Base-by-base conservation (phyloP, 2,797 vertebrate genomes). In the Tamandua tetradactyla region DNA sequence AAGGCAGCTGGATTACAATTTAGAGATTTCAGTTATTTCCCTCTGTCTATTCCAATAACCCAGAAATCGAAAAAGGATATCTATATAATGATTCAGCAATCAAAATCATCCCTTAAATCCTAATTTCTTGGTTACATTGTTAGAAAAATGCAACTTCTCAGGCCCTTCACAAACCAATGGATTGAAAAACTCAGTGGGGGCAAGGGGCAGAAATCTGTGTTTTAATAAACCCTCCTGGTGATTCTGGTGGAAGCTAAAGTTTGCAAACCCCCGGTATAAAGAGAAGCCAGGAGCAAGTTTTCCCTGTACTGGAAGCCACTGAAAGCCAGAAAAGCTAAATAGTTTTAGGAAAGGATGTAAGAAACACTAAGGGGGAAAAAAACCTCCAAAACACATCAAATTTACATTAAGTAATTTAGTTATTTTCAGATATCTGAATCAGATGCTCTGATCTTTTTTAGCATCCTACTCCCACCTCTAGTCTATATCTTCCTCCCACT, bases 401-500 rank as follows among this genome's bases (percentile, higher is more conserved):
- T 64, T 94, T 82, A 40, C 30, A 64, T 64, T 47, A 81, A 93
- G 40, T 35, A 74, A 57, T 69, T 62, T 32, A 64, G 79, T 27
- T 93, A 62, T 93, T 91, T 94, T 61, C 79, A 83, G 68, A 68
- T 13, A 44, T 80, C 52, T 93, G 79, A 85, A 47, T 74, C 94
- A 82, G 87, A 44, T 23, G 78, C 82, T 87, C 18, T 59, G n/a
- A 87, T 47, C 69, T 68, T 89, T 87, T 66, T 61, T 59, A 57
- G 74, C 91, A 42, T 42, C 42, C 71, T 91, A 25, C 79, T 20
- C 91, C 84, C 49, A 94, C 78, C 27, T 80, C 59, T 27, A 55
- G 40, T 68, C 91, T 79, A 5, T 30, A 62, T 68, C 59, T 94
- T 82, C 59, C 59, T 89, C 72, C 78, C 75, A 86, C 64, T 64